phyloP scores from a whole-genome alignment of 1,140 invertebrate species.

The Cydia fagiglandana region DNA sequence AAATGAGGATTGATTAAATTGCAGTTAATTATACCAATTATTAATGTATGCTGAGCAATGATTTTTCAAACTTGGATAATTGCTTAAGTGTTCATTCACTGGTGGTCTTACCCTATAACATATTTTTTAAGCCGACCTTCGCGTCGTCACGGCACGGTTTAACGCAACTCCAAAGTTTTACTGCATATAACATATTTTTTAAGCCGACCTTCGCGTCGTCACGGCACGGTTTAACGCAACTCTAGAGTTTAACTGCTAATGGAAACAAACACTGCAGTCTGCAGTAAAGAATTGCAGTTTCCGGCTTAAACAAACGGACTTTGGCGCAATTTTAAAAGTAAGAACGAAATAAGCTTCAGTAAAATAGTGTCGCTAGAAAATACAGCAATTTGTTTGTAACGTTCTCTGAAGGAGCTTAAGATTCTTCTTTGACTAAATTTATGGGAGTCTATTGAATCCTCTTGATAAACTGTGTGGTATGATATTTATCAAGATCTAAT shows the following conservation, averaged over 20 bases:
- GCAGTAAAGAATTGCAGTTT: slow-evolving; percentile 7
- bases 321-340: neutral
- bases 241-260: slow-evolving; percentile 1
- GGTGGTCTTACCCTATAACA: too few species aligned
- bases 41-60: too few species aligned
- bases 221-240: too few species aligned
- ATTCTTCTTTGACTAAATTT: neutral
- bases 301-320: neutral
- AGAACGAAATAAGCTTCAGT: neutral
- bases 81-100: too few species aligned
- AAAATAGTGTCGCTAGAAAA: neutral
- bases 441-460: too few species aligned
- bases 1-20: too few species aligned
- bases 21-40: too few species aligned
- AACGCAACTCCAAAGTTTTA: neutral
- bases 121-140: neutral
- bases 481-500: too few species aligned
- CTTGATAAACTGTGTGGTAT: too few species aligned
- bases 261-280: neutral
- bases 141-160: neutral
- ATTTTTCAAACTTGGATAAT: too few species aligned
- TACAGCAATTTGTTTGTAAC: neutral
- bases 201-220: too few species aligned
- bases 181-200: too few species aligned
- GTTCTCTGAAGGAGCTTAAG: neutral